Base-by-base conservation (phyloP, 1,140 invertebrate genomes). In the Sitodiplosis mosellana region DNA sequence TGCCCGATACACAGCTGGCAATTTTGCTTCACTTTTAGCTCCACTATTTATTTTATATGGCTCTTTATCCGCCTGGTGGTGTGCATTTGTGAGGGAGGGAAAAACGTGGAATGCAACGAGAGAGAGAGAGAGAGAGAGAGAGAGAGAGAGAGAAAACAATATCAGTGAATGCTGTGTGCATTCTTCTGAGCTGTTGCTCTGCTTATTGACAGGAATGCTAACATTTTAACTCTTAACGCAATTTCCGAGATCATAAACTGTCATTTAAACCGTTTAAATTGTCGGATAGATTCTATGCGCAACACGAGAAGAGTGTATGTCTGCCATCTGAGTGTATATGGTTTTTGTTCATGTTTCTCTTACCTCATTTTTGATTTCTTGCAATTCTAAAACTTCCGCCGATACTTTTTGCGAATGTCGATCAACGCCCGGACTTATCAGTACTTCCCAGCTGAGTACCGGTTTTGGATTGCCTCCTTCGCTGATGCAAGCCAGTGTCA, bases 401-500 rank as follows among this genome's bases (percentile, higher is more conserved):
- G 62, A 59, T 33, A 64, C 59, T 43, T 64, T 64, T 45, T 64
- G 60, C 2, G 69, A 68, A 34, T 71, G 64, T 15, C 70, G 67
- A 54, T 73, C 71, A 4, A 71, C 64, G 14, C 66, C 63, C 0
- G 71, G 71, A 51, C 71, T 74, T 46, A 80, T 68, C 36, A 74
- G 61, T 53, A 86, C 72, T 49, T 80, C 74, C 82, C 78, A 85
- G 36, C 72, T 73, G 54, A 82, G 68, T 34, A 75, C 70, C 7
- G 84, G 82, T 1, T 80, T 73, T 0, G 85, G 84, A 51, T 83
- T 81, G 2, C 83, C 83, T 52, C 84, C 83, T 64, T 87, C 84
- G 46, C 81, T 82, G 4, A 86, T 77, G 58, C 87, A 91, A 52
- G 82, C 74, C 45, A 90, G 73, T 38, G 76, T 78, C 27, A 89